Conservation (phyloP, 2,113 vertebrate species). For the Donacobius atricapilla region DNA sequence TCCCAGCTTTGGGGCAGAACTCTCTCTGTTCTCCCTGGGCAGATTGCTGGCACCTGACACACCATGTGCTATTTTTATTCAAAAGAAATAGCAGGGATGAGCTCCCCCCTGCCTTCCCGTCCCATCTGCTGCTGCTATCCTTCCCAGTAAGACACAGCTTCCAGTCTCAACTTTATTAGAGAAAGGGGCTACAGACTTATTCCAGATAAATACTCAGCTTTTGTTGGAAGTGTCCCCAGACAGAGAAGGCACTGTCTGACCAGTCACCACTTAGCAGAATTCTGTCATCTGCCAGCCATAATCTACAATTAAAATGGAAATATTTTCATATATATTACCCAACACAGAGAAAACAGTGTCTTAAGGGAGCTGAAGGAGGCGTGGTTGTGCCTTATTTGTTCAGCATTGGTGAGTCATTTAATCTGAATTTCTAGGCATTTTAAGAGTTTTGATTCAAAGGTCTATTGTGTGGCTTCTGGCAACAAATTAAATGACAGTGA, state of each 20-base stretch:
- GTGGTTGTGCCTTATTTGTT: slow-evolving; percentile 37
- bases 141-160: not conserved
- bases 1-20: not conserved
- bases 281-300: slow-evolving; percentile 23
- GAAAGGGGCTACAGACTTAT: not conserved
- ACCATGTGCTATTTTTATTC: not conserved
- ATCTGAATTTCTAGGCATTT: slow-evolving; percentile 70
- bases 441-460: slow-evolving; percentile 63
- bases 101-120: not conserved
- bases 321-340: slow-evolving; percentile 55
- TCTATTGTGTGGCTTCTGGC: slow-evolving; percentile 72
- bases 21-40: not conserved
- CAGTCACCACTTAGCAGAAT: not conserved
- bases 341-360: slow-evolving; percentile 53
- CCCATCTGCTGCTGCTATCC: not conserved
- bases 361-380: slow-evolving; percentile 7
- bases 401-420: slow-evolving; percentile 66
- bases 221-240: not conserved
- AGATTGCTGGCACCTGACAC: not conserved
- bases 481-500: slow-evolving; percentile 60
- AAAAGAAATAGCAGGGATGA: not conserved
- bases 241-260: not conserved
- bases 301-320: slow-evolving; percentile 48
- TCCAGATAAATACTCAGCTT: not conserved
- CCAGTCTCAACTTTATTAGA: not conserved